phyloP scores from a whole-genome alignment of 2,113 vertebrate species.

The Holacanthus passer region DNA sequence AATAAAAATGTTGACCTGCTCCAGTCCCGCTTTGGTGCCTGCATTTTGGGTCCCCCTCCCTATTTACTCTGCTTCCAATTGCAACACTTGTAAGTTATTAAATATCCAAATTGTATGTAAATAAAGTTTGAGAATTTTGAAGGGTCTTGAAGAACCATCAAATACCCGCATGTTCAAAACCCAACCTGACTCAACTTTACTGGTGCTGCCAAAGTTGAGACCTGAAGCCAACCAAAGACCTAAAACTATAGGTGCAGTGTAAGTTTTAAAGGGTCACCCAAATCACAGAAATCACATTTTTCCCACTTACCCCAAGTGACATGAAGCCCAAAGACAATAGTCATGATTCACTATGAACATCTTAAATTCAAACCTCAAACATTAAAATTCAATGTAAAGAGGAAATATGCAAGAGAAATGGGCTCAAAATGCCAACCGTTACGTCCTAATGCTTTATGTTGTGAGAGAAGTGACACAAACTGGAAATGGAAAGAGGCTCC shows the following conservation, averaged over 20 bases:
- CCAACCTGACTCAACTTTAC: not conserved
- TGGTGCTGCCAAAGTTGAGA: not conserved
- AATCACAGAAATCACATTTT: not conserved
- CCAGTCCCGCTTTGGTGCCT: too few relatives aligned
- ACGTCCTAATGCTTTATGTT: not conserved
- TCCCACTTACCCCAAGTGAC: not conserved
- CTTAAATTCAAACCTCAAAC: not conserved
- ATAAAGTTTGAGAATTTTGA: not conserved
- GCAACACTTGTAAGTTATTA: not conserved
- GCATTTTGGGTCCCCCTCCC: too few relatives aligned
- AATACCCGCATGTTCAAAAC: not conserved
- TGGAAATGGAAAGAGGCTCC: constrained; percentile 8
- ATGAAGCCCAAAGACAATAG: not conserved
- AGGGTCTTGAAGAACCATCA: not conserved
- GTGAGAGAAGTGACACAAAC: not conserved
- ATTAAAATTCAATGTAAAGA: constrained; percentile 28
- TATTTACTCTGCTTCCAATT: too few relatives aligned
- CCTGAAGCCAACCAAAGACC: not conserved
- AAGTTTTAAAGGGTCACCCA: not conserved
- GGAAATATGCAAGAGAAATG: not conserved
- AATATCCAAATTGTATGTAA: not conserved
- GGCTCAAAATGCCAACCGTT: not conserved
- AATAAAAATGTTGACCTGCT: too few relatives aligned
- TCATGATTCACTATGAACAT: too few relatives aligned
- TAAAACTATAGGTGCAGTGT: not conserved